A percentile compares a stretch with the other conserved stretches of the same genome.
Evolutionary conservation across 2,113 vertebrate species (phyloP).

Genomic region (Rana temporaria): DNA sequence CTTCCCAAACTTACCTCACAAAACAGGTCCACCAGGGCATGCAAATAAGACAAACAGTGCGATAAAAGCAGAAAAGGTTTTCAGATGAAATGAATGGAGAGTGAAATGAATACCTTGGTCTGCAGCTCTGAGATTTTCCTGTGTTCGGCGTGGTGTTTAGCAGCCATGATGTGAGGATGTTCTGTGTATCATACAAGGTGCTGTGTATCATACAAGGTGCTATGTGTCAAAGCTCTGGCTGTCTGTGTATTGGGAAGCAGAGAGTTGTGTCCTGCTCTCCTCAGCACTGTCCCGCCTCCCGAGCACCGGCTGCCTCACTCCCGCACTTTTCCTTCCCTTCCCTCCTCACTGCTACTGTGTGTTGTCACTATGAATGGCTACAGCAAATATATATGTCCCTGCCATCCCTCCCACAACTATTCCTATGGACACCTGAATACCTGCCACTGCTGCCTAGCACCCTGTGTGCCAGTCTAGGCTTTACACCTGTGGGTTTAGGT

Average conservation of each 20-base stretch:
- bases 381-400: constrained; percentile 16
- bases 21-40: background rate
- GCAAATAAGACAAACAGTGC: background rate
- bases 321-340: constrained; percentile 44
- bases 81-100: background rate
- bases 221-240: no score
- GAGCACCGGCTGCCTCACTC: background rate
- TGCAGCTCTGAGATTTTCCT: constrained; percentile 35
- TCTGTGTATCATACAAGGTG: background rate
- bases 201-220: no score
- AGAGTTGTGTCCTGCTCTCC: no score
- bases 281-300: background rate
- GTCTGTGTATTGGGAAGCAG: no score
- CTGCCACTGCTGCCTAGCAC: no score
- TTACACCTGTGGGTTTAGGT: no score
- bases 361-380: constrained; percentile 35
- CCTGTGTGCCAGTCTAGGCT: no score
- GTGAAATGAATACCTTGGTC: constrained; percentile 27
- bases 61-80: background rate
- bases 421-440: background rate
- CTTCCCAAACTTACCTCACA: background rate
- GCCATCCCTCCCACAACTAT: background rate
- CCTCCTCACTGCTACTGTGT: constrained; percentile 27
- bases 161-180: constrained; percentile 20
- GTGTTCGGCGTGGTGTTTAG: background rate